These are phyloP conservation scores for Merops nubicus DNA, from an alignment of 2,113 vertebrate species.

Conservation along the genomic window DNA sequence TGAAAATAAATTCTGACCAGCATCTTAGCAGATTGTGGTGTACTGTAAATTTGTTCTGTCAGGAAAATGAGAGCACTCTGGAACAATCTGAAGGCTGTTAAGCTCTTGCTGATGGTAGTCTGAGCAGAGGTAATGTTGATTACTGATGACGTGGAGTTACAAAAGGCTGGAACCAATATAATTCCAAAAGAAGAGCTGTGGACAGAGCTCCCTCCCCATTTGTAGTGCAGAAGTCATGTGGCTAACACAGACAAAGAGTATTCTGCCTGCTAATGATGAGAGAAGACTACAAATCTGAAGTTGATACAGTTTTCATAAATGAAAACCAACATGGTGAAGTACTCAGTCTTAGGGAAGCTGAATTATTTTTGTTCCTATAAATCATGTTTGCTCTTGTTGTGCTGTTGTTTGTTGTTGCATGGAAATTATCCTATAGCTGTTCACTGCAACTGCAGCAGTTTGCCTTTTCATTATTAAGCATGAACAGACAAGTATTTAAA, in stretches of 20 bases:
- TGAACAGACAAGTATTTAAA: not conserved
- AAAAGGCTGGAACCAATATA: not conserved
- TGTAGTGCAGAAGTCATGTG: not conserved
- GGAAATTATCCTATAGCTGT: not conserved
- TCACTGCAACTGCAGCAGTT: not conserved
- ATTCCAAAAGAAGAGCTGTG: not conserved
- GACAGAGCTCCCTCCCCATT: not conserved
- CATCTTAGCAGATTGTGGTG: not conserved
- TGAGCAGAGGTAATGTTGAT: not conserved
- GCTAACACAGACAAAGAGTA: not conserved
- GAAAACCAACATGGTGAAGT: not conserved
- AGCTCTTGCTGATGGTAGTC: not conserved
- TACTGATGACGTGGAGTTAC: not conserved
- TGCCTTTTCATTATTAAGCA: not conserved
- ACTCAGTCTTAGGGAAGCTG: rapidly evolving
- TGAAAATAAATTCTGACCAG: not conserved
- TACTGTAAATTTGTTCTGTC: not conserved
- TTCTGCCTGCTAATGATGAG: not conserved
- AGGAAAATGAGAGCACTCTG: not conserved
- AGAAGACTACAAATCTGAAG: not conserved
- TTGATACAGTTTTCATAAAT: not conserved
- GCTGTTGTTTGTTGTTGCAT: not conserved
- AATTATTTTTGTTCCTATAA: not conserved
- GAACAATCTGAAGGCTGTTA: not conserved
- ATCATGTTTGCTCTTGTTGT: not conserved